These are phyloP conservation scores for Aegotheles bennettii DNA, from an alignment of 2,113 vertebrate species.

Conservation along the genomic window DNA sequence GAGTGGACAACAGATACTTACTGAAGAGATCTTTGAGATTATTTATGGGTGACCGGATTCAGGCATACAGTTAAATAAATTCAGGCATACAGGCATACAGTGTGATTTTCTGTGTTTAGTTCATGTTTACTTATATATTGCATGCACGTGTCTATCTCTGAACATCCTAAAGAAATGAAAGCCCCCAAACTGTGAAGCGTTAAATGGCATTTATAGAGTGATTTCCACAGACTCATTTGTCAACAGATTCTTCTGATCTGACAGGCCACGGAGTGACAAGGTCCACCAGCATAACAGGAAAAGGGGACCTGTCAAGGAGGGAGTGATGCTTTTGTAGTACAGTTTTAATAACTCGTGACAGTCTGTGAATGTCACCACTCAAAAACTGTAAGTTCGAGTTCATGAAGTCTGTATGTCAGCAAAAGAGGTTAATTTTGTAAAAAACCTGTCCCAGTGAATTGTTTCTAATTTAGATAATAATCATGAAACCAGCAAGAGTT, in stretches of 20 bases:
- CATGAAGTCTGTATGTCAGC: background rate
- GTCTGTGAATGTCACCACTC: background rate
- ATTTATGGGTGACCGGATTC: background rate
- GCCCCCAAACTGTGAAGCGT: too few species aligned
- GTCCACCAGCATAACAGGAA: background rate
- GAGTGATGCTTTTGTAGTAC: background rate
- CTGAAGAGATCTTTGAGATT: background rate
- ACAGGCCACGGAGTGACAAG: background rate
- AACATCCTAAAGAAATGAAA: background rate
- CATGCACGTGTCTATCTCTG: background rate
- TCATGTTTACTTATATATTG: background rate
- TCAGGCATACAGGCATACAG: background rate
- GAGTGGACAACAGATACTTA: too few species aligned
- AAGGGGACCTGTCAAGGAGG: background rate
- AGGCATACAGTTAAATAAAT: background rate
- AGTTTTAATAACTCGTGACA: background rate
- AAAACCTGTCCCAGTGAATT: background rate
- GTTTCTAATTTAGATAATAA: background rate
- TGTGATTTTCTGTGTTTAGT: background rate
- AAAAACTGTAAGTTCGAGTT: background rate
- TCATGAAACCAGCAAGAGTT: background rate
- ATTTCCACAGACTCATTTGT: background rate
- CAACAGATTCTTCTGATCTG: background rate
- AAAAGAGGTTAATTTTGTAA: background rate
- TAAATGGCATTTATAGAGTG: background rate